phyloP scores from a whole-genome alignment of 37 sponge, comb jelly and placozoan species.

The Axinella damicornis region DNA sequence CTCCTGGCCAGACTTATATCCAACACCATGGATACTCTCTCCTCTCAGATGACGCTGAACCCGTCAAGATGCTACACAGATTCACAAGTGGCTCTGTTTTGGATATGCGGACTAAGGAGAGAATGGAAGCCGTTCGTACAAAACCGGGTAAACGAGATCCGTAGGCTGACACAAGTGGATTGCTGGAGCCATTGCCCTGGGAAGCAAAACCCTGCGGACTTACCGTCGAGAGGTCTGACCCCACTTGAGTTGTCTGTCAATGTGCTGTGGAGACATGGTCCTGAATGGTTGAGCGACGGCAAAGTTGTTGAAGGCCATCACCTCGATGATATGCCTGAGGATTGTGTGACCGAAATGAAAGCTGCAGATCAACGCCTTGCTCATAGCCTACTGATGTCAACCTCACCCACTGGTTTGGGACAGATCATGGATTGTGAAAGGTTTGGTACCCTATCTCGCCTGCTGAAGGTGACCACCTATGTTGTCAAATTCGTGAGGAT shows the following conservation, averaged over 20 bases:
- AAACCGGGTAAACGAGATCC: constrained; percentile 23
- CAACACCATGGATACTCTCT: not conserved
- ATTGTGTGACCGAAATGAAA: not conserved
- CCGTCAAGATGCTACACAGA: constrained; percentile 26
- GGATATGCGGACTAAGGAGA: constrained; percentile 7
- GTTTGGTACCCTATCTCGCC: not conserved
- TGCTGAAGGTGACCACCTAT: constrained; percentile 2
- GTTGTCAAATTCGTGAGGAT: not conserved
- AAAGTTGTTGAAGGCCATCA: not conserved
- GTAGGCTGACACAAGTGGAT: not conserved
- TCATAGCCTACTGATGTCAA: not conserved
- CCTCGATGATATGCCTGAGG: not conserved
- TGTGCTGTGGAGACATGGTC: constrained; percentile 7
- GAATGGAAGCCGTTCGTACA: constrained; percentile 38
- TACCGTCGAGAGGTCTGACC: constrained; percentile 31
- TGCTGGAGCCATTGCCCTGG: constrained; percentile 18
- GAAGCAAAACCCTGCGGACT: constrained; percentile 33
- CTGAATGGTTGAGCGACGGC: not conserved
- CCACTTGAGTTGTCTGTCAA: not conserved
- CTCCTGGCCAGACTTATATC: not conserved
- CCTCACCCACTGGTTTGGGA: not conserved
- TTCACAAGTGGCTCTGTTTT: constrained; percentile 30
- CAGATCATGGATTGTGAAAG: constrained; percentile 5
- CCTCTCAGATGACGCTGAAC: not conserved
- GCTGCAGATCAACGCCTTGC: not conserved